Percentiles rank a stretch among this genome's conserved stretches.
These are phyloP conservation scores for Sialis fuliginosa DNA, from an alignment of 2,888 invertebrate genomes.

Conservation along the genomic window DNA sequence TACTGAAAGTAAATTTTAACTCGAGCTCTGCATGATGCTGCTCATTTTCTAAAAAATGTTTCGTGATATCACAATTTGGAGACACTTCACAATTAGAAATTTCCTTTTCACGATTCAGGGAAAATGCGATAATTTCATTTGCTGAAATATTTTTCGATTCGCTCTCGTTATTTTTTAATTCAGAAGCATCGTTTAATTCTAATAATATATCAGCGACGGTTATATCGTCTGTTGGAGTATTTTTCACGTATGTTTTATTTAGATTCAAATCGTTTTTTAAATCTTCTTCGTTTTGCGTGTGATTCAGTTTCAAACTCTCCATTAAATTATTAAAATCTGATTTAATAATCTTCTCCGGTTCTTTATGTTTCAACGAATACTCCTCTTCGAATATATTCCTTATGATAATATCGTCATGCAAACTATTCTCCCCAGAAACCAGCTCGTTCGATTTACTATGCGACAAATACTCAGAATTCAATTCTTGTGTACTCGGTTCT, in stretches of 20 bases:
- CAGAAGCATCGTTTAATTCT: too few relatives aligned
- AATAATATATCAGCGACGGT: too few relatives aligned
- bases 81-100: too few relatives aligned
- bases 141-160: too few relatives aligned
- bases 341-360: not conserved
- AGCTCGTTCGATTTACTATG: not conserved
- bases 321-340: not conserved
- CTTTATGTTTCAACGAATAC: not conserved
- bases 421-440: not conserved
- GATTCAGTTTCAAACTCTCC: not conserved
- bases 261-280: not conserved
- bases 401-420: not conserved
- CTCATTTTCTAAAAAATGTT: too few relatives aligned
- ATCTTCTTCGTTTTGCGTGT: not conserved
- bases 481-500: conserved; percentile 1
- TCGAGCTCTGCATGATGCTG: too few relatives aligned
- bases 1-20: too few relatives aligned
- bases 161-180: too few relatives aligned
- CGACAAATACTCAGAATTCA: not conserved
- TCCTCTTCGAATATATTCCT: not conserved
- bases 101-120: too few relatives aligned
- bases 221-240: not conserved
- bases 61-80: too few relatives aligned
- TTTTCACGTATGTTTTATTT: not conserved
- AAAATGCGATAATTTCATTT: too few relatives aligned